Base-by-base conservation (phyloP, 2,797 vertebrate genomes). In the Danio aesculapii region DNA sequence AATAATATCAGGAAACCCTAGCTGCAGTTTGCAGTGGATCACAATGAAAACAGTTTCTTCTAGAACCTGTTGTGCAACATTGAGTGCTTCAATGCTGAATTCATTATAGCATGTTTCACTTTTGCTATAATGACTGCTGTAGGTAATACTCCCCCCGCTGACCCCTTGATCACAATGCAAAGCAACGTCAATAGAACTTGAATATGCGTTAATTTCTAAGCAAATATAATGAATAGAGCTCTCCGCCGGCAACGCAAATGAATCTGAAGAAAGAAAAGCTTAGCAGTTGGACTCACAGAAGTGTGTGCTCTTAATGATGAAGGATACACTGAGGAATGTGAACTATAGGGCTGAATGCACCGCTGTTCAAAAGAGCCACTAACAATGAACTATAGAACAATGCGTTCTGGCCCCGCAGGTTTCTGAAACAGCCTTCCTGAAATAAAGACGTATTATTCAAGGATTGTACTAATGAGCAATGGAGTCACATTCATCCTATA, bases 231-330 rank as follows among this genome's bases (percentile, higher is more conserved):
- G 80, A 72, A 79, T 67, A 16, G 55, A 62, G 78, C 64, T 44
- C 67, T 77, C 50, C 76, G 79, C 13, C 68, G 67, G 71, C 53
- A 75, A 69, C 71, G 46, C 59, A 86, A 83, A 81, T 84, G 41
- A 82, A 82, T 77, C 49, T 81, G 43, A 52, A 79, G 73, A 73
- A 87, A 84, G 70, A 77, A 83, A 84, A 82, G 75, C 75, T 74
- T 84, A 67, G 70, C 67, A 78, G 75, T 53, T 59, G 52, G 75
- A 75, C 78, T 50, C 71, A 58, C 57, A 73, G 43, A 64, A 67
- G 70, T 79, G 16, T 74, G 83, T 62, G 67, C 75, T 81, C 75
- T 79, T 90, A 88, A 90, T 90, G 85, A 91, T 88, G 88, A 89
- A 85, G 86, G 86, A 89, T 90, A 86, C 82, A 80, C 66, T 76